Conservation (phyloP, 1,140 invertebrate genomes). For the Gryllus bimaculatus region DNA sequence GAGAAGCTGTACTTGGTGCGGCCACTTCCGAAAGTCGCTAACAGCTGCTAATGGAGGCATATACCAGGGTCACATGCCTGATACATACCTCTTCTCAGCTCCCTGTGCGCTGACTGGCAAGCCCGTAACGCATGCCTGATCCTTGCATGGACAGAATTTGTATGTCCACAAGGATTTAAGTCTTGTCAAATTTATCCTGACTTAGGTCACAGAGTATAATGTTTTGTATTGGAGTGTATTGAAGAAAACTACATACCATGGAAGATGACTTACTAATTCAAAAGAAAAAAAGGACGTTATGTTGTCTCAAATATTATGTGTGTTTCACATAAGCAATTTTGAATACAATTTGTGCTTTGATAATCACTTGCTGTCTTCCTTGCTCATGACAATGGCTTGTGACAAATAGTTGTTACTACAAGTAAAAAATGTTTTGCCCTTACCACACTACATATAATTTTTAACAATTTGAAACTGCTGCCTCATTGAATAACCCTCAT, state of each 20-base stretch:
- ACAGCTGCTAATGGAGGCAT: conserved; percentile 16
- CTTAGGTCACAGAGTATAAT: background rate
- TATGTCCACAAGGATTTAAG: background rate
- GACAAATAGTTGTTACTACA: background rate
- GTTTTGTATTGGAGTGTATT: background rate
- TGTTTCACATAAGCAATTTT: no score
- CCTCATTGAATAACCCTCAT: no score
- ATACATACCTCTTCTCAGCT: conserved; percentile 6
- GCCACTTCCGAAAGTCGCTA: conserved; percentile 49
- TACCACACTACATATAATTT: background rate
- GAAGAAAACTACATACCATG: background rate
- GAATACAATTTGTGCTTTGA: no score
- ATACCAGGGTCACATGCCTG: background rate
- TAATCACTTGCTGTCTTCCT: no score
- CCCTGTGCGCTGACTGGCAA: conserved; percentile 2
- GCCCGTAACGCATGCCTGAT: background rate
- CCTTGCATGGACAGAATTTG: background rate
- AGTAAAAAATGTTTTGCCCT: background rate
- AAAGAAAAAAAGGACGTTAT: background rate
- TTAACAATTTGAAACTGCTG: no score
- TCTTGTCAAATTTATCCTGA: background rate
- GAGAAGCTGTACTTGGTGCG: conserved; percentile 88
- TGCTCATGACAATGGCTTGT: background rate
- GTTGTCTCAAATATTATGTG: background rate
- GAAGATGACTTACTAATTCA: background rate